A percentile compares a stretch with the other conserved stretches of the same genome.
Conservation (phyloP, 2,113 vertebrate genomes). For the Pipra filicauda region DNA sequence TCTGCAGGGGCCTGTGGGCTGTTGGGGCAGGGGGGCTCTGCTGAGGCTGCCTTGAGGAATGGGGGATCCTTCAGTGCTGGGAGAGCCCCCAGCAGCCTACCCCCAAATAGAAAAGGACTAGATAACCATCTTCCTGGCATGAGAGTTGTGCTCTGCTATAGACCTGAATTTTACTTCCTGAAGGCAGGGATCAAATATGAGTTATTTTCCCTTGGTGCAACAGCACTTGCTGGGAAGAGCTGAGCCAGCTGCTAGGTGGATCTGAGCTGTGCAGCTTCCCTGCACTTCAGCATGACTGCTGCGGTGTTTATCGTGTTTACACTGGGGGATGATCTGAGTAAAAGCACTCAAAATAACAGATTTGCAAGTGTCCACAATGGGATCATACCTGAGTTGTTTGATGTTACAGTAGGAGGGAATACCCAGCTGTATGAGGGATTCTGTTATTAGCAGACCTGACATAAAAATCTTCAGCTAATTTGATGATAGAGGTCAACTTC, state of each 20-base stretch:
- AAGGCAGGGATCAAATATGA: not conserved
- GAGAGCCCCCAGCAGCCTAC: not conserved
- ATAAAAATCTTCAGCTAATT: not conserved
- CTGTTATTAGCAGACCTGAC: not conserved
- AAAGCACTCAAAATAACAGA: not conserved
- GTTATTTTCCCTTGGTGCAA: not conserved
- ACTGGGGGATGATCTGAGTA: fast-evolving
- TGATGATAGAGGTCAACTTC: not conserved
- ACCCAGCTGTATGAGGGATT: not conserved
- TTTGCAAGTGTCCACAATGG: no score
- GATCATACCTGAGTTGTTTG: not conserved
- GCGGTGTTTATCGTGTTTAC: fast-evolving
- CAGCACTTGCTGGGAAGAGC: not conserved
- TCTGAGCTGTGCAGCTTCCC: not conserved
- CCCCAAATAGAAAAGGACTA: not conserved
- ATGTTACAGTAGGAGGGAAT: not conserved
- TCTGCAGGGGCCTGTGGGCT: no score
- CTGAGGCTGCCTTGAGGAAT: not conserved
- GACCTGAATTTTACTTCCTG: not conserved
- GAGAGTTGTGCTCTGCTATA: fast-evolving
- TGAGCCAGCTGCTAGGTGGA: not conserved
- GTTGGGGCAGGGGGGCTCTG: fast-evolving
- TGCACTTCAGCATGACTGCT: not conserved
- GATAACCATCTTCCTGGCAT: not conserved
- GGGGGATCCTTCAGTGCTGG: fast-evolving